Percentiles rank a stretch among this genome's conserved stretches.
Conservation (phyloP, 1,140 invertebrate species). For the Zaprionus tsacasi region DNA sequence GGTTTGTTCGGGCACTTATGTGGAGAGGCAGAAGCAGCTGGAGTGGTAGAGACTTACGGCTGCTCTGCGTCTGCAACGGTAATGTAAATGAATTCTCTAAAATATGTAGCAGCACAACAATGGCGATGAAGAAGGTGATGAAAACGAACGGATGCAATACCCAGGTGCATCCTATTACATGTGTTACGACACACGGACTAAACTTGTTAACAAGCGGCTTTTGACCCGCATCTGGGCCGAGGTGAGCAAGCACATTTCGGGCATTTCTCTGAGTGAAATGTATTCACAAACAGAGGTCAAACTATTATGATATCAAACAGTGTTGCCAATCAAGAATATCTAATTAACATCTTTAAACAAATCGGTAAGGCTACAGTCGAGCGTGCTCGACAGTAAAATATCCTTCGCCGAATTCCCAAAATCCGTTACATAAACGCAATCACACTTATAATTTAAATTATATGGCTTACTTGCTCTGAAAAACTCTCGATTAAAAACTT, state of each 20-base stretch:
- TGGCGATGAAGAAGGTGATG: slow-evolving; percentile 8
- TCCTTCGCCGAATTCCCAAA: no score
- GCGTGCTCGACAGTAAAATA: no score
- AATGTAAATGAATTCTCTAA: slow-evolving; percentile 70
- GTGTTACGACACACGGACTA: slow-evolving; percentile 43
- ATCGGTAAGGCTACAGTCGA: no score
- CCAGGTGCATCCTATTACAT: slow-evolving; percentile 47
- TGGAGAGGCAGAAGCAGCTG: background rate
- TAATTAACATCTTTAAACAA: slow-evolving; percentile 51
- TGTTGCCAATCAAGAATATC: slow-evolving; percentile 36
- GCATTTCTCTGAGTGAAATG: background rate
- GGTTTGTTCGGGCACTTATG: background rate
- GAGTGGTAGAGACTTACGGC: slow-evolving; percentile 3
- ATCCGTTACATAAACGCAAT: no score
- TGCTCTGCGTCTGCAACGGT: slow-evolving; percentile 33
- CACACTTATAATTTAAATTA: no score
- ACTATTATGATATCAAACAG: slow-evolving; percentile 33
- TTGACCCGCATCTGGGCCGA: slow-evolving; percentile 49
- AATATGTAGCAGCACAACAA: slow-evolving; percentile 37
- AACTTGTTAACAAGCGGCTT: slow-evolving; percentile 74
- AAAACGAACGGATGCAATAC: slow-evolving; percentile 52
- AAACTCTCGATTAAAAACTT: no score
- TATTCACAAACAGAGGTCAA: background rate
- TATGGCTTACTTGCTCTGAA: no score
- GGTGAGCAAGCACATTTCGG: background rate